Conservation (phyloP, 1,140 invertebrate species). For the Belonocnema kinseyi region DNA sequence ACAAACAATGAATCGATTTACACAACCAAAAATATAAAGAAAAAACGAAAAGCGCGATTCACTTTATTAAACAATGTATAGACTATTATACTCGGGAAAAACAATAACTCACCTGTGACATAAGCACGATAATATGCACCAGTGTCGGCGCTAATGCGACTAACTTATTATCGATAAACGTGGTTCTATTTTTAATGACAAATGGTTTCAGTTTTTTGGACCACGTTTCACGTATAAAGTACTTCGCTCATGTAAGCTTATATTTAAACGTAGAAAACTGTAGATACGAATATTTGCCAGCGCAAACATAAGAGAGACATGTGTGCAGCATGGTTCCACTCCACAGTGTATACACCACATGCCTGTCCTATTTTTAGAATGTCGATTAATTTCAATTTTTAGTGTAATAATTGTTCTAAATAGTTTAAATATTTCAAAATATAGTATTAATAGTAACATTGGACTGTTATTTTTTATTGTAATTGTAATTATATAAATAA, state of each 20-base stretch:
- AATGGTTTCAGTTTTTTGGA: slow-evolving; percentile 23
- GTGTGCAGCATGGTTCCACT: too few species aligned
- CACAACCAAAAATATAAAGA: not conserved
- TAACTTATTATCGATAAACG: slow-evolving; percentile 6
- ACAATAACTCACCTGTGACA: slow-evolving; percentile 16
- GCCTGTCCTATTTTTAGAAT: too few species aligned
- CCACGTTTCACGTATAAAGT: slow-evolving; percentile 15
- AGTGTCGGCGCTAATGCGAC: slow-evolving; percentile 3
- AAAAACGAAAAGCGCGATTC: not conserved
- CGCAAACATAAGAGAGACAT: not conserved
- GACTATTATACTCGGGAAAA: not conserved
- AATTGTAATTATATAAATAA: too few species aligned
- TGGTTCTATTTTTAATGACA: slow-evolving; percentile 21
- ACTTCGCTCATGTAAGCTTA: slow-evolving; percentile 5
- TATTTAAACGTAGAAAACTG: not conserved
- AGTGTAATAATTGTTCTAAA: too few species aligned
- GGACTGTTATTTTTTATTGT: too few species aligned
- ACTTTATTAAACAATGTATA: not conserved
- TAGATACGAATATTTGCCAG: not conserved
- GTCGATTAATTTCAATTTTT: too few species aligned
- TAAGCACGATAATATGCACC: not conserved
- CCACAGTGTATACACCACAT: too few species aligned
- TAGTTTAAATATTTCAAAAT: too few species aligned
- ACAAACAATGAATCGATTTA: not conserved
- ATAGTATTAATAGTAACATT: too few species aligned